Base-by-base conservation (phyloP, 1,140 invertebrate species). In the Drosophila ananassae region DNA sequence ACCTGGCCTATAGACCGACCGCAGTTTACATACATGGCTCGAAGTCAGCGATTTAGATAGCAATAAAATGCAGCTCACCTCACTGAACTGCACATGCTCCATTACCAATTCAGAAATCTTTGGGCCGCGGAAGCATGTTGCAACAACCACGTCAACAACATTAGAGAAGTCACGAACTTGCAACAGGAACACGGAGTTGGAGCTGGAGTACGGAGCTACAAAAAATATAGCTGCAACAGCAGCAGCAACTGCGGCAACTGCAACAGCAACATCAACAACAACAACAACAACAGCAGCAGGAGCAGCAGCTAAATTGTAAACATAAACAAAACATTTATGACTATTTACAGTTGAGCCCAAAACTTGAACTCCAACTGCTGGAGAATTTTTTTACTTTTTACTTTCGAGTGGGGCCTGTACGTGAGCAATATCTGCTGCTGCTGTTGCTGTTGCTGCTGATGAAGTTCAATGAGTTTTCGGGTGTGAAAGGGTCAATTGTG, bases 311-410 rank as follows among this genome's bases (percentile, higher is more conserved):
- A 87, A 81, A 87, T 83, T 89, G 83, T 89, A 89, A 87, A 89
- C 83, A 85, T 85, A 87, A 87, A 87, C 83, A 87, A 87, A 87
- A 87, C 83, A 89, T 87, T 87, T 87, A 87, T 87, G 83, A 87
- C 83, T 87, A 89, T 87, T 87, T 87, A 87, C 83, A 89, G 83
- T 87, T 87, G 71, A 78, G 75, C 78, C 57, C 67, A 59, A 87
- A 74, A 71, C 77, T 67, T 68, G 73, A 58, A 77, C 48, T 69
- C 60, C 54, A 69, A 69, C 24, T 24, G 41, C 24, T 51, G 34
- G 50, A 25, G 24, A 51, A 30, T 6, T 13, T 10, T 46, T 34
- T 12, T 12, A 21, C 22, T 10, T 34, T 34, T 34, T 32, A 21
- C 0, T 9, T 68, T 39, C n/a, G 63, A 41, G 59, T 21, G 59